phyloP scores from a whole-genome alignment of 2,797 vertebrate genomes.

The Triplophysa yarkandensis region DNA sequence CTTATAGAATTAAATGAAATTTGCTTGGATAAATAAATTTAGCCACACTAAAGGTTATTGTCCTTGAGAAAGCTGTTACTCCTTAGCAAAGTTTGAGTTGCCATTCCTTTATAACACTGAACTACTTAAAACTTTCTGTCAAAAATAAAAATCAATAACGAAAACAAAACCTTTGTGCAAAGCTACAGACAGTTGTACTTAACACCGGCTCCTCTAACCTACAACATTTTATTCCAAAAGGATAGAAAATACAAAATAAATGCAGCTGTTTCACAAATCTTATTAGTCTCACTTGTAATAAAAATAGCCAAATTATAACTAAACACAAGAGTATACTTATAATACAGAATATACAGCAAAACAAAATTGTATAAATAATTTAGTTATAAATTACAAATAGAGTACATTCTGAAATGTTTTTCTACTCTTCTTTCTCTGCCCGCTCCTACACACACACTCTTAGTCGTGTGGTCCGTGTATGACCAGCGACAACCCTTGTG shows the following conservation, averaged over 20 bases:
- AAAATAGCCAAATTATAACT: background rate
- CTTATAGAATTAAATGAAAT: background rate
- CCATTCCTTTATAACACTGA: background rate
- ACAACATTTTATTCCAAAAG: background rate
- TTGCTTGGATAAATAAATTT: background rate
- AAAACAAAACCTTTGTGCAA: background rate
- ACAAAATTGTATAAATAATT: too few relatives aligned
- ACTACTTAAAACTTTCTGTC: background rate
- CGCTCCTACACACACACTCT: conserved; percentile 7
- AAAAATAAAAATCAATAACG: background rate
- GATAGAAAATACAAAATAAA: background rate
- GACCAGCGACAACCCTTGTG: background rate
- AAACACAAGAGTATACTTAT: too few relatives aligned
- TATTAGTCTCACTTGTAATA: background rate
- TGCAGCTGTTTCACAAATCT: background rate
- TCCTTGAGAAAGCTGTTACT: background rate
- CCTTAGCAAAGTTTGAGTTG: background rate
- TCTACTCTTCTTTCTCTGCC: background rate
- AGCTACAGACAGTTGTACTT: background rate
- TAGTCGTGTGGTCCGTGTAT: background rate
- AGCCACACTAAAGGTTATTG: background rate
- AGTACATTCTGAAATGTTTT: background rate
- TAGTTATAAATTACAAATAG: background rate
- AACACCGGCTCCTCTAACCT: background rate
- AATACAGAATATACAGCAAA: too few relatives aligned